phyloP scores from a whole-genome alignment of 2,888 invertebrate genomes.

The Villa cingulata region DNA sequence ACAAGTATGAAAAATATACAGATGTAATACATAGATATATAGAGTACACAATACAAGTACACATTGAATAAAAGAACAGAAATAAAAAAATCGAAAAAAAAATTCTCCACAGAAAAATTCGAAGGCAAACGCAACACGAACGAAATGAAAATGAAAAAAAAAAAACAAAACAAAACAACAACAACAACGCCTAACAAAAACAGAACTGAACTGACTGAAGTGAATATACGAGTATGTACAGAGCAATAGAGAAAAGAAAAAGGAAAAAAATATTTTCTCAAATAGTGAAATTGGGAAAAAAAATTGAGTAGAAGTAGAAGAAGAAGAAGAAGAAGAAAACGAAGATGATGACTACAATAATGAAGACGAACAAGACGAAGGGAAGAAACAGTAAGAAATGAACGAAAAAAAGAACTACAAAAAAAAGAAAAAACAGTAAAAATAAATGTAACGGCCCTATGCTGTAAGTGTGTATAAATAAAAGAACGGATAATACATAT shows the following conservation, averaged over 20 bases:
- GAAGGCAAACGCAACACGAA: too few species aligned
- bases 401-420: neutral
- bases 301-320: too few species aligned
- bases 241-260: too few species aligned
- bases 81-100: too few species aligned
- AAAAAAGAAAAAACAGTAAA: neutral
- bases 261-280: too few species aligned
- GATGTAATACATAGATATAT: neutral
- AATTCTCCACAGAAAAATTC: too few species aligned
- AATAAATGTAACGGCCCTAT: neutral
- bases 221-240: too few species aligned
- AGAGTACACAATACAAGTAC: neutral
- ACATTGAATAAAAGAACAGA: too few species aligned
- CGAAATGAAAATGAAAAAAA: constrained; percentile 1
- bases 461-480: neutral
- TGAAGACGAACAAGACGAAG: constrained; percentile 9
- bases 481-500: neutral
- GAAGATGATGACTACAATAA: too few species aligned
- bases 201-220: too few species aligned
- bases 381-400: constrained; percentile 14
- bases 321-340: constrained; percentile 6
- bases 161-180: neutral
- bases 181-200: too few species aligned
- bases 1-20: neutral
- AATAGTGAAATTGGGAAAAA: too few species aligned